These are phyloP conservation scores for Eriosoma lanigerum DNA, from an alignment of 1,140 invertebrate genomes.

Conservation along the genomic window DNA sequence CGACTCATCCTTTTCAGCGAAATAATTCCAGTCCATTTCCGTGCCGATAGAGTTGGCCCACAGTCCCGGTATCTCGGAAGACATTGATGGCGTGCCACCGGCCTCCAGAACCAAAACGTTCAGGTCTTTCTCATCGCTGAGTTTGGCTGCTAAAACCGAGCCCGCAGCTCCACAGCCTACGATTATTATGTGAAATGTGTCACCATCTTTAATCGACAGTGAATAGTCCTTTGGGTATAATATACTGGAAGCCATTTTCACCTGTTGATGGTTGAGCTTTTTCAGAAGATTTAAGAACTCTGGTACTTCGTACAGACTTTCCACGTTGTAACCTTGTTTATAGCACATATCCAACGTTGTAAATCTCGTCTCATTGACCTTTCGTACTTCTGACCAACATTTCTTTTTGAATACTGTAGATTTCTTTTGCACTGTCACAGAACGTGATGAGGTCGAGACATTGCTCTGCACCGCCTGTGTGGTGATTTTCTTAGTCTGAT, in stretches of 20 bases:
- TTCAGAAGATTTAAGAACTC: constrained; percentile 32
- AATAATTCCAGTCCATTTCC: constrained; percentile 33
- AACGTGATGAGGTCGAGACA: constrained; percentile 16
- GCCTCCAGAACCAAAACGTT: constrained; percentile 33
- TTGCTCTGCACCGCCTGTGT: background rate
- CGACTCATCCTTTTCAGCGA: background rate
- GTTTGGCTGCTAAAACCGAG: background rate
- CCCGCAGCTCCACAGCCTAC: constrained; percentile 24
- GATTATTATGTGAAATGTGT: constrained; percentile 15
- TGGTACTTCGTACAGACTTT: constrained; percentile 13
- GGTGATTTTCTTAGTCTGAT: too few relatives aligned
- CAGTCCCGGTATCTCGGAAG: constrained; percentile 35
- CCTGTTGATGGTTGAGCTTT: constrained; percentile 3
- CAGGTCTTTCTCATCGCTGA: background rate
- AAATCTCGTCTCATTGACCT: background rate
- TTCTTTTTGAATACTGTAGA: background rate
- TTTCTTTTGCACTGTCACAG: background rate
- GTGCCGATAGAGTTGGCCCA: constrained; percentile 15
- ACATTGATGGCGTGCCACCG: background rate
- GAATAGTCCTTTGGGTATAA: constrained; percentile 39
- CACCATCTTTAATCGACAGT: background rate
- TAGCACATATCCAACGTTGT: constrained; percentile 19
- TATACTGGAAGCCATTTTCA: background rate
- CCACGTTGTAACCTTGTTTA: constrained; percentile 17
- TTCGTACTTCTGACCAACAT: background rate